phyloP scores from a whole-genome alignment of 2,888 invertebrate species.

The Mermis nigrescens region DNA sequence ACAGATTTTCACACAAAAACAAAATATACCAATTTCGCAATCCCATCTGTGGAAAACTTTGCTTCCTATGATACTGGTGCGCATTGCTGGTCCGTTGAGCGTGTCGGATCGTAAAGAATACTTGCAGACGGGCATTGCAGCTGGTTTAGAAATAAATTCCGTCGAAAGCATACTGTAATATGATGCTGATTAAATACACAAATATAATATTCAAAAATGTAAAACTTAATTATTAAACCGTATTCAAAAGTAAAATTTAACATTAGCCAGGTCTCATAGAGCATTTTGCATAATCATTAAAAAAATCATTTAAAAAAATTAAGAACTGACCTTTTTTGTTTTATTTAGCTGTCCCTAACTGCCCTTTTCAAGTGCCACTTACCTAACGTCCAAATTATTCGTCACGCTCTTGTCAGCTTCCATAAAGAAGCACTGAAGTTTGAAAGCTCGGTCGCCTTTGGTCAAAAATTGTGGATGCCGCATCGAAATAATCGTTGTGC shows the following conservation, averaged over 20 bases:
- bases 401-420: conserved; percentile 10
- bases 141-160: neutral
- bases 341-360: too few relatives aligned
- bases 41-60: conserved; percentile 10
- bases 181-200: neutral
- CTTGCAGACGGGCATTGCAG: conserved; percentile 7
- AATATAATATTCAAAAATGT: too few relatives aligned
- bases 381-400: conserved; percentile 8
- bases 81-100: conserved; percentile 3
- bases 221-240: too few relatives aligned
- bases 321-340: too few relatives aligned
- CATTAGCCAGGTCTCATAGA: too few relatives aligned
- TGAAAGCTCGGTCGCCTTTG: conserved; percentile 8
- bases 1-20: too few relatives aligned
- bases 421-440: conserved; percentile 10
- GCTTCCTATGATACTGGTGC: neutral
- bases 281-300: too few relatives aligned
- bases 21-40: conserved; percentile 8
- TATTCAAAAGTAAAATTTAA: too few relatives aligned
- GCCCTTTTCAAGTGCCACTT: too few relatives aligned
- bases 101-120: conserved; percentile 1
- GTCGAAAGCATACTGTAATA: conserved; percentile 7
- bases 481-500: neutral
- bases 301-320: too few relatives aligned
- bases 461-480: conserved; percentile 8